phyloP scores from a whole-genome alignment of 92 coral and sea anemone genomes.

The Metridium senile region DNA sequence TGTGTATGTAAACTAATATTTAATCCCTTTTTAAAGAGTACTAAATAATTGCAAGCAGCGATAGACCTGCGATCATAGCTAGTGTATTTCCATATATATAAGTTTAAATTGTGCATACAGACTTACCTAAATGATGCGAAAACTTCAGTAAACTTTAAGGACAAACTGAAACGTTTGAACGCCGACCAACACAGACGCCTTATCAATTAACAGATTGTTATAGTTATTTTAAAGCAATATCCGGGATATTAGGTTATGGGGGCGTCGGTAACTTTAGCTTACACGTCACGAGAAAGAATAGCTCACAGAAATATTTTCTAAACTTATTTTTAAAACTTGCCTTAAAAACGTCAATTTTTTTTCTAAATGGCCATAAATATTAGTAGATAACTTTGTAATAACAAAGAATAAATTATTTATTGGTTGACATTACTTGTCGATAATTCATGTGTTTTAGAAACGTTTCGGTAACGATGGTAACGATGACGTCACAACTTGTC shows the following conservation, averaged over 20 bases:
- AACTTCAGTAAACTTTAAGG: background rate
- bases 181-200: constrained; percentile 12
- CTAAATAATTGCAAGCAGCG: background rate
- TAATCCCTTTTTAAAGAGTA: background rate
- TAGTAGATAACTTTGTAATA: no score
- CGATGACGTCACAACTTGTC: no score
- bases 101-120: no score
- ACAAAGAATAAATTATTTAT: no score
- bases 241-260: constrained; percentile 25
- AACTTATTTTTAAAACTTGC: no score
- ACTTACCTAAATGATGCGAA: background rate
- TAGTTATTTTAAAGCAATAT: constrained; percentile 20
- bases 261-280: constrained; percentile 13
- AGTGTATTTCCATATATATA: no score
- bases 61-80: background rate
- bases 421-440: no score
- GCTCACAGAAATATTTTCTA: background rate
- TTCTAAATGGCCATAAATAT: no score
- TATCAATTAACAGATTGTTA: constrained; percentile 12
- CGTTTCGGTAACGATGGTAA: no score
- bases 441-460: background rate
- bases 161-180: background rate
- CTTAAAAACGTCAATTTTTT: no score
- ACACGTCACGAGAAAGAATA: constrained; percentile 14
- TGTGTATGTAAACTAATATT: background rate